These are phyloP conservation scores for Corticium candelabrum DNA, from an alignment of 37 sponge, comb jelly and placozoan genomes.

Conservation along the genomic window DNA sequence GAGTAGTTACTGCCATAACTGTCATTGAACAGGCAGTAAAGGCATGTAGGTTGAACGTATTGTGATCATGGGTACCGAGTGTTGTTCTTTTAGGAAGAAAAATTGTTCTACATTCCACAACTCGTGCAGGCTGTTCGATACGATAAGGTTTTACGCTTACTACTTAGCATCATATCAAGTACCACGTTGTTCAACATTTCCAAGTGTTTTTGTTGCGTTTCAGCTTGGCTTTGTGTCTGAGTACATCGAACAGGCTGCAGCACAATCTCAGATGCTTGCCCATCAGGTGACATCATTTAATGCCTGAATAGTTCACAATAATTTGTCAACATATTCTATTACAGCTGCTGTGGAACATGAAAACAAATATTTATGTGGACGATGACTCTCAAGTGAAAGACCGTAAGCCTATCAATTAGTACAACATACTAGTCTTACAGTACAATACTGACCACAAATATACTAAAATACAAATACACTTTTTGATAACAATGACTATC, in stretches of 20 bases:
- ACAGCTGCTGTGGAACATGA: slow-evolving; percentile 94
- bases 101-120: slow-evolving; percentile 85
- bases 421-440: too few species aligned
- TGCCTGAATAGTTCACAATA: too few species aligned
- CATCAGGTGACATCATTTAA: slow-evolving; percentile 73
- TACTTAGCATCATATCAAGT: background rate
- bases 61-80: slow-evolving; percentile 11
- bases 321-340: background rate
- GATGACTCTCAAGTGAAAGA: slow-evolving; percentile 72
- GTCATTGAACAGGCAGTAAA: too few species aligned
- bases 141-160: slow-evolving; percentile 45
- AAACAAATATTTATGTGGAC: slow-evolving; percentile 85
- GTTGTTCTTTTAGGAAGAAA: slow-evolving; percentile 46
- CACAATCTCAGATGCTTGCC: slow-evolving; percentile 74
- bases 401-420: slow-evolving; percentile 24
- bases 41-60: too few species aligned
- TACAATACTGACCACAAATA: too few species aligned
- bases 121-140: slow-evolving; percentile 84
- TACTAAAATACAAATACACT: too few species aligned
- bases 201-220: background rate
- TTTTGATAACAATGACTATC: too few species aligned
- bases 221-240: slow-evolving; percentile 62
- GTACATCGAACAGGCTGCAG: slow-evolving; percentile 62
- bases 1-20: too few species aligned
- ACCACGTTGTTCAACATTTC: background rate